Evolutionary conservation across 2,797 vertebrate species (phyloP), one percentile per base, ranked within the genome.

Genomic region (Cynopterus sphinx): DNA sequence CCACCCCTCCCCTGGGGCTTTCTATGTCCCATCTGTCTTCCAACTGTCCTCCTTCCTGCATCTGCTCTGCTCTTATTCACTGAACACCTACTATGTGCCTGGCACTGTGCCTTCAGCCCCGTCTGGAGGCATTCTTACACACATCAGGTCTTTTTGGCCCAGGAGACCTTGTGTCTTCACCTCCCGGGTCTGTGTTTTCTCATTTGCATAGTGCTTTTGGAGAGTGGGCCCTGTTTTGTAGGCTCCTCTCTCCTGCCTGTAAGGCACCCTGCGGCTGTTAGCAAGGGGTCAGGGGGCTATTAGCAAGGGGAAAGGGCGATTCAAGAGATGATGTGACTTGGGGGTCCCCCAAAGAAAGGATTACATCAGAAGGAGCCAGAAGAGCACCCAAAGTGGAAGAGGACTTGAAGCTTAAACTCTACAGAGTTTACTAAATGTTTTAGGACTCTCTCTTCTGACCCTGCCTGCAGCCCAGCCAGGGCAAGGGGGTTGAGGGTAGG

Each of bases 161-260:
- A 0, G 2, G 15, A 49, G 74, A 67, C 17, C 28, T 28, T 0
- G 3, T 8, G n/a, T 28, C 83, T 9, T 3, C 10, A 22, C 16
- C n/a, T 75, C 3, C 7, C n/a, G 16, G 22, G 16, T 22, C 74
- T 26, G 6, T 31, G 5, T 21, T 21, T 39, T 17, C 41, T 36
- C 84, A 22, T n/a, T 16, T 71, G 68, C n/a, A 31, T 65, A n/a
- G 26, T 6, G 36, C 1, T 0, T 49, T 28, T 17, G 28, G 85
- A 17, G 8, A 31, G 55, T 26, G 39, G 28, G 4, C 39, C 31
- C 49, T 39, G 3, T 22, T 16, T 33, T 15, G 28, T 0, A 31
- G 46, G 31, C 13, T 49, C 33, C 74, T 51, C 6, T 1, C 21
- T 24, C 12, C 36, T 5, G 65, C 61, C 6, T 4, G 2, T 19